A percentile compares a stretch with the other conserved stretches of the same genome.
These are phyloP conservation scores for Chamaetylas fuelleborni DNA, from an alignment of 2,113 vertebrate genomes.

Conservation along the genomic window DNA sequence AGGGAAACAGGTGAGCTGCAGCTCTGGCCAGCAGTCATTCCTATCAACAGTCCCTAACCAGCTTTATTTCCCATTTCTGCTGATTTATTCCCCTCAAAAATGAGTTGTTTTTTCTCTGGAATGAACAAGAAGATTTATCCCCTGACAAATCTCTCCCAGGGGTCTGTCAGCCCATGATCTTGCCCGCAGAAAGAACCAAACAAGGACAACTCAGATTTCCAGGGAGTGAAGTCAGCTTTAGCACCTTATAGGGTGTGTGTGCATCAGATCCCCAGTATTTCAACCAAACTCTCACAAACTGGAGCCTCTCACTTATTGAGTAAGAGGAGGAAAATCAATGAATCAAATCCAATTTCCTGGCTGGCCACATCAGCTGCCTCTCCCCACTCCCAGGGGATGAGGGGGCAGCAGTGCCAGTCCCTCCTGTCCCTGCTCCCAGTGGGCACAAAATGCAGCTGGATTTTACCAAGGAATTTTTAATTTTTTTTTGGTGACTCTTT, in stretches of 20 bases:
- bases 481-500: background rate
- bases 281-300: background rate
- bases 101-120: background rate
- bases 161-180: background rate
- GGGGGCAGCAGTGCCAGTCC: background rate
- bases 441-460: conserved; percentile 23
- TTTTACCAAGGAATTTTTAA: background rate
- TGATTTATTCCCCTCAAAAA: background rate
- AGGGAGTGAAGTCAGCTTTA: background rate
- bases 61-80: background rate
- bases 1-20: background rate
- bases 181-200: background rate
- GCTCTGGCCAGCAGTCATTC: background rate
- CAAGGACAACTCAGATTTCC: background rate
- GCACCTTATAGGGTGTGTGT: background rate
- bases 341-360: conserved; percentile 43
- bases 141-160: background rate
- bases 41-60: too few species aligned
- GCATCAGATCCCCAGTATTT: background rate
- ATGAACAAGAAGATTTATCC: background rate
- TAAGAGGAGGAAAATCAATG: background rate
- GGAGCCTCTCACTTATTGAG: background rate
- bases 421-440: background rate
- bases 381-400: background rate
- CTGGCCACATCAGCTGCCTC: conserved; percentile 33